Base-by-base conservation (phyloP, 2,888 invertebrate genomes). In the Octodonta nipae region DNA sequence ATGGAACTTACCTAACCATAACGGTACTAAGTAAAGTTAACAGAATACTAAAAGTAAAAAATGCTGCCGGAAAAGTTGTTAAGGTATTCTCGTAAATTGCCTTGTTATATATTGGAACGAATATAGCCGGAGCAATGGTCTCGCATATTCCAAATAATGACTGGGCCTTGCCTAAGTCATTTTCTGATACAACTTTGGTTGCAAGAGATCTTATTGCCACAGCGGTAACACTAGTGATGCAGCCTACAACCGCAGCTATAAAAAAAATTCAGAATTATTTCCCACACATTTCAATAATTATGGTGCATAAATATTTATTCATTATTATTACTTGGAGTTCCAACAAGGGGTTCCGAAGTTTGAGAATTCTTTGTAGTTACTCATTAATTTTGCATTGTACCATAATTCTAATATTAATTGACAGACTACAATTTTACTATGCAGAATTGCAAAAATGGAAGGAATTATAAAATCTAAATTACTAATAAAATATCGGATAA, bases 81-180 rank as follows among this genome's bases (percentile, higher is more conserved):
- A 69, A 43, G 0, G 71, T 72, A 12, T 52, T 56, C 5, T 65
- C 58, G 46, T 72, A 73, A 40, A 73, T 63, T 29, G 63, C 63
- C 26, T 38, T 40, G 45, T 67, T 70, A 56, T 71, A 73, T 32
- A 72, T 54, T 1, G 72, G 71, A 2, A 66, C 66, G 47, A 69
- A 66, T 30, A 71, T 58, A 31, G 70, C 65, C 1, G 68, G 67
- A 4, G 68, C 69, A 39, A 73, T 45, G 2, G 71, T 70, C 52
- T 73, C 73, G 15, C 68, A 67, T 53, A 74, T 67, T 37, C 71
- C 71, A 46, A 73, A 68, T 47, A 74, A 63, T 51, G 73, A 73
- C 36, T 61, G 60, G 1, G 60, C 56, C 48, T 62, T 63, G 7
- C 61, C 62, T 30, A 61, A 38, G 42, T 62, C 59, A 16, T 57